Conservation (phyloP, 1,140 invertebrate species). For the Cydia pomonella region DNA sequence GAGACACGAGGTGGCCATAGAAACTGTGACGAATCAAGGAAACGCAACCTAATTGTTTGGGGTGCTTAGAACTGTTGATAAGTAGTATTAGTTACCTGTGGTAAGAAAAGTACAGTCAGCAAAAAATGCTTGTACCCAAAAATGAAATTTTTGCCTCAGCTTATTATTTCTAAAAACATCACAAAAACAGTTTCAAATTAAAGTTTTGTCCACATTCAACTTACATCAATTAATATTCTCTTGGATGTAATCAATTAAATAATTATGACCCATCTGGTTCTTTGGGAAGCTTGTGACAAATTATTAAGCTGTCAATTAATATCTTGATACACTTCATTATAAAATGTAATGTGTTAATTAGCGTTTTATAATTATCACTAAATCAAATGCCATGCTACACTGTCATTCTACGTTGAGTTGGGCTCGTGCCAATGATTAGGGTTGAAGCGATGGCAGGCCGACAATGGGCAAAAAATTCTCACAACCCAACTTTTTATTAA, state of each 20-base stretch:
- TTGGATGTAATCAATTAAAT: slow-evolving; percentile 14
- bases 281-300: slow-evolving; percentile 20
- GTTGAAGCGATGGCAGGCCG: slow-evolving; percentile 35
- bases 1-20: too few species aligned
- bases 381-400: slow-evolving; percentile 45
- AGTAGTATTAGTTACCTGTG: too few species aligned
- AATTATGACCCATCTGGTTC: slow-evolving; percentile 13
- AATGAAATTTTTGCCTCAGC: too few species aligned
- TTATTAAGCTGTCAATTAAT: slow-evolving; percentile 41
- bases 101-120: too few species aligned
- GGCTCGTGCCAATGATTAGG: slow-evolving; percentile 35
- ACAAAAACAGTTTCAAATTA: slow-evolving; percentile 10
- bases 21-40: too few species aligned
- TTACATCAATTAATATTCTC: background rate
- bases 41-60: too few species aligned
- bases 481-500: background rate
- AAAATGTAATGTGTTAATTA: slow-evolving; percentile 46
- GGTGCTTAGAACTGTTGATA: too few species aligned
- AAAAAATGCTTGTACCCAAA: too few species aligned
- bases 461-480: background rate
- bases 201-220: slow-evolving; percentile 6
- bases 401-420: slow-evolving; percentile 41
- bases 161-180: background rate
- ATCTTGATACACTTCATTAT: slow-evolving; percentile 44
- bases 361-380: slow-evolving; percentile 43